Evolutionary conservation across 2,888 invertebrate species (phyloP).

Genomic region (Nephrotoma flavescens): DNA sequence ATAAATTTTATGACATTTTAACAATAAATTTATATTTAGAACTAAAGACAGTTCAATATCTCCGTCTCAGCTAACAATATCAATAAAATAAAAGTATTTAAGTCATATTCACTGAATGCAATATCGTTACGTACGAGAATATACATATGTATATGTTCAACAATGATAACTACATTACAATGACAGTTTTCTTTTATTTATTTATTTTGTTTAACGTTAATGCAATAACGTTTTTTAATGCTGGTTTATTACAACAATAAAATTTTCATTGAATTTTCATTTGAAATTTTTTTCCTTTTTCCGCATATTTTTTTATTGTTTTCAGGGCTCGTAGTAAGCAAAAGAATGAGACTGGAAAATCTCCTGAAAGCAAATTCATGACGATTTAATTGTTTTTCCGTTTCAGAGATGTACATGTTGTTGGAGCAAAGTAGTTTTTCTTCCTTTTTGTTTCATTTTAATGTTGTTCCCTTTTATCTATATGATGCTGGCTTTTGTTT

Average conservation of each 20-base stretch:
- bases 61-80: neutral
- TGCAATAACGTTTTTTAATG: neutral
- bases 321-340: neutral
- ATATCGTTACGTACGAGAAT: neutral
- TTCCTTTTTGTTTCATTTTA: neutral
- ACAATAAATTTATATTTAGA: neutral
- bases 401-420: neutral
- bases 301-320: neutral
- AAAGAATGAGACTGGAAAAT: neutral
- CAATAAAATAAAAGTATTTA: neutral
- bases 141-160: neutral
- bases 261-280: neutral
- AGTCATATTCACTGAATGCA: neutral
- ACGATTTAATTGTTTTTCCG: neutral
- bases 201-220: neutral
- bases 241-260: neutral
- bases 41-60: neutral
- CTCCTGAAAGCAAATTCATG: neutral
- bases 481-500: neutral
- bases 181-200: neutral
- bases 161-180: neutral
- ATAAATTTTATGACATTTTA: neutral
- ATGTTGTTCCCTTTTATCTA: neutral
- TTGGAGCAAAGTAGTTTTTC: neutral
- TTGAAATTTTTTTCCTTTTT: neutral